Evolutionary conservation across 2,113 vertebrate species (phyloP).

Genomic region (Laterallus jamaicensis): DNA sequence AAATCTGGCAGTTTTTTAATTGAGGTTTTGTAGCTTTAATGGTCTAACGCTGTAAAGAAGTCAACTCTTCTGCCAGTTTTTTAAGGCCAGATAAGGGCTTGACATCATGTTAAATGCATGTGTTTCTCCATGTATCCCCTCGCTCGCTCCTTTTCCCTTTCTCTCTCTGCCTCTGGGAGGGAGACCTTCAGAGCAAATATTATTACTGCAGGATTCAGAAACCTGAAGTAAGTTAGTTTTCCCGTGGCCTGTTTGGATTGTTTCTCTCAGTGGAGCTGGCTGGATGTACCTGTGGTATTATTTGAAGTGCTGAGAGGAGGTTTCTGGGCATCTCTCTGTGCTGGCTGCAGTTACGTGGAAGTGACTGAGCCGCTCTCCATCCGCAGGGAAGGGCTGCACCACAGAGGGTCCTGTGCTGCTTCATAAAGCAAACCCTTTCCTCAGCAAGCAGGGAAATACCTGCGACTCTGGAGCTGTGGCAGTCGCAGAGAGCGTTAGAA

Average conservation of each 20-base stretch:
- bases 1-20: constrained; percentile 70
- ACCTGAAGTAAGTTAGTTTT: constrained; percentile 18
- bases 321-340: background rate
- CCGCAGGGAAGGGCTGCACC: background rate
- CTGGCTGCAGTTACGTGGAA: background rate
- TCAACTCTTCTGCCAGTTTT: constrained; percentile 57
- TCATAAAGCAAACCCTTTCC: background rate
- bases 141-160: background rate
- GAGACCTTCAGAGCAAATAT: constrained; percentile 26
- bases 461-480: background rate
- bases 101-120: constrained; percentile 29
- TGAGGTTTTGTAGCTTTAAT: constrained; percentile 70
- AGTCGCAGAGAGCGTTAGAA: background rate
- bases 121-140: background rate
- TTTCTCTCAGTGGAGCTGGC: background rate
- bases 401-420: background rate
- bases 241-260: background rate
- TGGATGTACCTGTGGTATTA: background rate
- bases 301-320: background rate
- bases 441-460: background rate
- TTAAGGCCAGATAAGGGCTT: constrained; percentile 66
- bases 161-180: background rate
- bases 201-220: background rate
- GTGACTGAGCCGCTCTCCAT: background rate
- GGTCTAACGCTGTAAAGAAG: constrained; percentile 57